phyloP scores from a whole-genome alignment of 1,140 invertebrate genomes.

The Cydia pomonella region DNA sequence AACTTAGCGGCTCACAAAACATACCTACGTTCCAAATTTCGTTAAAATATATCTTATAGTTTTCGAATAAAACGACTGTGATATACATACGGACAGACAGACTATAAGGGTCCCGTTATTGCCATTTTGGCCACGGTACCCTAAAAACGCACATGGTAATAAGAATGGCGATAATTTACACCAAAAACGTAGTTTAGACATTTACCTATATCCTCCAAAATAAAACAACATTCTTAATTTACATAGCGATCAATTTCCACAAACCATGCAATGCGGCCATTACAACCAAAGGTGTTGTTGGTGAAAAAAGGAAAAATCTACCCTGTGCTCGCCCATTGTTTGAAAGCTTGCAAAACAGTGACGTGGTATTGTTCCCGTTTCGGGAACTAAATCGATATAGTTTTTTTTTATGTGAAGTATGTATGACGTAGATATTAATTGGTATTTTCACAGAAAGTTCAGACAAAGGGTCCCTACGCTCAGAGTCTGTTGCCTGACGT shows the following conservation, averaged over 20 bases:
- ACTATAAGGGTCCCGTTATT: no score
- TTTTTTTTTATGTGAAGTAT: conserved; percentile 43
- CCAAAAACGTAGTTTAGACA: background rate
- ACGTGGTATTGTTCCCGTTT: conserved; percentile 47
- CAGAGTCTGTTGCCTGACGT: conserved; percentile 39
- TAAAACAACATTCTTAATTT: background rate
- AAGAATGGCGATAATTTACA: background rate
- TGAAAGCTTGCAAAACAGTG: conserved; percentile 41
- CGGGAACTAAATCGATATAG: conserved; percentile 44
- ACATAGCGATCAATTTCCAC: background rate
- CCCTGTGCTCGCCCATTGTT: conserved; percentile 18
- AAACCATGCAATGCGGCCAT: background rate
- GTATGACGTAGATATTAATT: conserved; percentile 56
- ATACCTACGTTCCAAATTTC: no score
- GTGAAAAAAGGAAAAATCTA: background rate
- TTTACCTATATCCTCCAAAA: background rate
- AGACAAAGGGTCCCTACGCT: conserved; percentile 48
- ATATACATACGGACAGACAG: no score
- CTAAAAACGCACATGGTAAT: no score
- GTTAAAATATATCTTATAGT: no score
- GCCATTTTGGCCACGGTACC: no score
- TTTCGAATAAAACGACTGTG: no score
- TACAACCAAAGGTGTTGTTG: conserved; percentile 11
- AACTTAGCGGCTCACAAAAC: no score
- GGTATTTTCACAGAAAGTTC: conserved; percentile 54